A percentile compares a stretch with the other conserved stretches of the same genome.
These are phyloP conservation scores for Neogobius melanostomus DNA, from an alignment of 2,113 vertebrate species.

Conservation along the genomic window DNA sequence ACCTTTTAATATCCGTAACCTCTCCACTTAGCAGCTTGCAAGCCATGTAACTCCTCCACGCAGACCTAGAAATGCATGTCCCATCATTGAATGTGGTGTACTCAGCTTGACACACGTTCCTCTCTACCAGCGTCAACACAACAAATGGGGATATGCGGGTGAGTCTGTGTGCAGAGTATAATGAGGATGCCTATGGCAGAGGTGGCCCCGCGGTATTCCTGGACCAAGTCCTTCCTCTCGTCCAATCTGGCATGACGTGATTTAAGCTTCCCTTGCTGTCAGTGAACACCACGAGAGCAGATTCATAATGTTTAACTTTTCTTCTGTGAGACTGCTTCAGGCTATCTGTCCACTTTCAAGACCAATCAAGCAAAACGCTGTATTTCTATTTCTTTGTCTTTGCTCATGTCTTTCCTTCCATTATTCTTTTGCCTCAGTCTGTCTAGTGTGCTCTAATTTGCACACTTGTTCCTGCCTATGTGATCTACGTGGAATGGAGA, in stretches of 20 bases:
- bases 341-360: slow-evolving; percentile 53
- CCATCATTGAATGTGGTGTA: slow-evolving; percentile 46
- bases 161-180: slow-evolving; percentile 44
- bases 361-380: slow-evolving; percentile 47
- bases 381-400: slow-evolving; percentile 34
- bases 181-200: slow-evolving; percentile 47
- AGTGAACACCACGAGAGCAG: slow-evolving; percentile 43
- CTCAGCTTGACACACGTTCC: slow-evolving; percentile 45
- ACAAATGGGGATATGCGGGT: slow-evolving; percentile 39
- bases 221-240: slow-evolving; percentile 36
- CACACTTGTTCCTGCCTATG: slow-evolving; percentile 17
- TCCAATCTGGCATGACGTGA: slow-evolving; percentile 43
- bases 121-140: slow-evolving; percentile 61
- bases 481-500: slow-evolving; percentile 20
- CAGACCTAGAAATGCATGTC: slow-evolving; percentile 56
- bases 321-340: slow-evolving; percentile 38
- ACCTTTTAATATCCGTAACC: slow-evolving; percentile 21
- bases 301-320: slow-evolving; percentile 59
- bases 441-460: slow-evolving; percentile 13
- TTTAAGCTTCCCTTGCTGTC: slow-evolving; percentile 38
- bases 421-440: neutral
- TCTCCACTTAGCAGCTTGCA: slow-evolving; percentile 53
- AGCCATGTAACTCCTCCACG: slow-evolving; percentile 59
- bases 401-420: slow-evolving; percentile 10
- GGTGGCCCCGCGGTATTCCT: slow-evolving; percentile 10